Base-by-base conservation (phyloP, 2,888 invertebrate species). In the Capitulum mitella region DNA sequence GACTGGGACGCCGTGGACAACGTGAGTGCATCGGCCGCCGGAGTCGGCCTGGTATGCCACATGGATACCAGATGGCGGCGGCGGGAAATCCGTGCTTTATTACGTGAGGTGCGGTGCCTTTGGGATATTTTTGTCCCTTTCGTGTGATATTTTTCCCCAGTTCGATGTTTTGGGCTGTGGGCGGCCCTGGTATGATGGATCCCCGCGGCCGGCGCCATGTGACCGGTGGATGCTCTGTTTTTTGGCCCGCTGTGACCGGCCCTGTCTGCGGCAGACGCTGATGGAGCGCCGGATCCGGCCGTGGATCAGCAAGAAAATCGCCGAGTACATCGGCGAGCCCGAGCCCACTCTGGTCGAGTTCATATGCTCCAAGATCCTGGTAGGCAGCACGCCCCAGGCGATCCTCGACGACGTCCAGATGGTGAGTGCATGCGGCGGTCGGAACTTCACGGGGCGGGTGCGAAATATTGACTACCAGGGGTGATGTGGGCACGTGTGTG, bases 221-320 rank as follows among this genome's bases (percentile, higher is more conserved):
- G n/a, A n/a, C n/a, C n/a, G n/a, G n/a, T n/a, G n/a, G n/a, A n/a
- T n/a, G n/a, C n/a, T n/a, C n/a, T n/a, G n/a, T n/a, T n/a, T n/a
- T n/a, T n/a, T n/a, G n/a, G n/a, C n/a, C n/a, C n/a, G n/a, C n/a
- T n/a, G n/a, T n/a, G n/a, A n/a, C n/a, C n/a, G n/a, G n/a, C n/a
- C n/a, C n/a, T n/a, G n/a, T n/a, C 43, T 22, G 22, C 1, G 5
- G 77, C 83, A 86, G 90, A 89, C 89, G 90, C 91, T 88, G 83
- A 97, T 98, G 95, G 97, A 98, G 86, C 93, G 93, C 85, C 92
- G 98, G 86, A 97, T 99, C 85, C 91, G 96, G 82, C 98, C 99
- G 76, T 99, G 99, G 99, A 97, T 99, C 83, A 97, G 97, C 87
- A 99, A 98, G 88, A 99, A 99, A 88, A 98, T 99, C 80, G 93